Base-by-base conservation (phyloP, 2,797 vertebrate species). In the Myotis findleyi region DNA sequence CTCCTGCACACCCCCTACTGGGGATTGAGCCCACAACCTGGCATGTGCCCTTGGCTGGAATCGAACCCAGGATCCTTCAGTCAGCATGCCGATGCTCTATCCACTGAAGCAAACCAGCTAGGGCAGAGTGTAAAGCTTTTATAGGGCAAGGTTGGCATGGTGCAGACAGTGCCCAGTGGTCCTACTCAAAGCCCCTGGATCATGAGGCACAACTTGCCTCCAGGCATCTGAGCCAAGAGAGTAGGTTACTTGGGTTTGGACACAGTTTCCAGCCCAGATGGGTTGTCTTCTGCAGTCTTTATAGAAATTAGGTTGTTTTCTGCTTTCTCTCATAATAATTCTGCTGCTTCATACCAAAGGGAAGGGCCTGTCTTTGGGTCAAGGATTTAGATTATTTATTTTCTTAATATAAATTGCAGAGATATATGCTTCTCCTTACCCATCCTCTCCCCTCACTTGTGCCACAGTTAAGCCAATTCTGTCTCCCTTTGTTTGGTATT, bases 401-500 rank as follows among this genome's bases (percentile, higher is more conserved):
- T 89, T 88, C 85, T 57, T 73, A 89, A 92, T 75, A 82, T 21
- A 62, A 92, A 83, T 30, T 27, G 23, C 20, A 44, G 64, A 17
- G 21, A 17, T 30, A 71, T 80, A 81, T 62, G 13, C 38, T 51
- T 84, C 59, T 77, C 47, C 59, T 73, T 30, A 21, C 66, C 14
- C 33, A 25, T 55, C 47, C 57, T 5, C 91, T 83, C 16, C 16
- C 13, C 30, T 94, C 44, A 17, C 68, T 79, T 73, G 44, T 66
- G 75, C 69, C 87, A 92, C 25, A 3, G 5, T 82, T 95, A 87
- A 96, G 75, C 85, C 85, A 82, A 85, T 36, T 51, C 94, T 20
- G 1, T 87, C 83, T 79, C 41, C 71, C 64, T 97, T 96, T 97
- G 94, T 97, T 96, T 96, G 89, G 88, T 91, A 97, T 97, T 96